These are phyloP conservation scores for Druon quercuslanigerum DNA, from an alignment of 1,140 invertebrate species.

Conservation along the genomic window DNA sequence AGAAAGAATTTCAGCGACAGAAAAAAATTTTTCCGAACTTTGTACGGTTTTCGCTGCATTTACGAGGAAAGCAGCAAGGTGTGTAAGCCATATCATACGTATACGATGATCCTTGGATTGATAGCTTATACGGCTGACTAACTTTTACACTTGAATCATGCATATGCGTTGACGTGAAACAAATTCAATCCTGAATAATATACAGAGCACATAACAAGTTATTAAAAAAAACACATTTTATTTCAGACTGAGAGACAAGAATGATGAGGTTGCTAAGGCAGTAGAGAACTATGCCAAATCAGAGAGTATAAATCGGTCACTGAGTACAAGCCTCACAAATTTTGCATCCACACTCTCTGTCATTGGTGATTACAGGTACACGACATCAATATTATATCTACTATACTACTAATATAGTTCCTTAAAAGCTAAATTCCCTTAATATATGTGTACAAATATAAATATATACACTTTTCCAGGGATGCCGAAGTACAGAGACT, in stretches of 20 bases:
- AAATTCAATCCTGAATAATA: too few relatives aligned
- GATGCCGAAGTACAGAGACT: constrained; percentile 83
- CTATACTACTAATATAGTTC: too few relatives aligned
- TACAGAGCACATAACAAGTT: too few relatives aligned
- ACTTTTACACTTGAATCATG: too few relatives aligned
- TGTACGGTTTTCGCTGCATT: constrained; percentile 81
- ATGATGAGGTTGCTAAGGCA: constrained; percentile 82
- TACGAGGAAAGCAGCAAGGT: constrained; percentile 83
- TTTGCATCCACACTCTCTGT: constrained; percentile 81
- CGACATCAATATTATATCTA: too few relatives aligned
- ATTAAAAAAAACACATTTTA: background rate
- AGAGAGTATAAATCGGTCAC: constrained; percentile 83
- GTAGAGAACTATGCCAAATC: constrained; percentile 80
- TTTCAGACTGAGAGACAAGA: constrained; percentile 80
- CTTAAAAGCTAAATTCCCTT: too few relatives aligned
- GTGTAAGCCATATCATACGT: background rate
- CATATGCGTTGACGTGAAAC: too few relatives aligned
- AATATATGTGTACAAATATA: background rate
- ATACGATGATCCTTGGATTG: background rate
- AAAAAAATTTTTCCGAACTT: constrained; percentile 82
- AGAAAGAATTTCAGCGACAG: constrained; percentile 81
- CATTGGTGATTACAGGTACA: constrained; percentile 80
- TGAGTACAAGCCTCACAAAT: constrained; percentile 79
- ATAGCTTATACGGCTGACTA: too few relatives aligned
- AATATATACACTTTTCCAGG: constrained; percentile 52